Evolutionary conservation across 2,797 vertebrate species (phyloP).

Genomic region (Coilia nasus): DNA sequence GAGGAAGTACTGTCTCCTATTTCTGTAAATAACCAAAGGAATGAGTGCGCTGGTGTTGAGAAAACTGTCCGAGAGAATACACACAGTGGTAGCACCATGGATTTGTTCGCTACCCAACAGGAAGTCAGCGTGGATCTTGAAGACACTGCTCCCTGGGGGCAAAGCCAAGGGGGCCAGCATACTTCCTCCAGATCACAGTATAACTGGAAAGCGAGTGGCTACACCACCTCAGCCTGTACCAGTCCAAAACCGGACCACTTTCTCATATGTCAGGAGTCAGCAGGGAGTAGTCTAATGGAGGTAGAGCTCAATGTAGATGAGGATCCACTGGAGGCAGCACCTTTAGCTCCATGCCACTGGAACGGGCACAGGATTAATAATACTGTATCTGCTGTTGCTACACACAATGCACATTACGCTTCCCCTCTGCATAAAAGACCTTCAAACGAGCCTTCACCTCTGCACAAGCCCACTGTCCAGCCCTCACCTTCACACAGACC

Average conservation of each 20-base stretch:
- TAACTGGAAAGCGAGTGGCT: slow-evolving; percentile 38
- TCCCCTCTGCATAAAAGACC: slow-evolving; percentile 36
- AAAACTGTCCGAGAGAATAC: slow-evolving; percentile 46
- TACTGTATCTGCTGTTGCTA: slow-evolving; percentile 23
- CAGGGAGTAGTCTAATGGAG: slow-evolving; percentile 78
- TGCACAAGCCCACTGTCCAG: slow-evolving; percentile 53
- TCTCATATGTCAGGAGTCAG: slow-evolving; percentile 65
- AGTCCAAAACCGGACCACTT: slow-evolving; percentile 52
- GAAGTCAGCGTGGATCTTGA: slow-evolving; percentile 20
- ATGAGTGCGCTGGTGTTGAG: slow-evolving; percentile 58
- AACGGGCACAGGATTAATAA: slow-evolving; percentile 56
- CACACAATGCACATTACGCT: slow-evolving; percentile 22
- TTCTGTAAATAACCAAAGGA: slow-evolving; percentile 65
- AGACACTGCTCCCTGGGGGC: slow-evolving; percentile 28
- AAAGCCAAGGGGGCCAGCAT: slow-evolving; percentile 28
- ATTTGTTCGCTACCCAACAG: slow-evolving; percentile 61
- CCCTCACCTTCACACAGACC: slow-evolving; percentile 53
- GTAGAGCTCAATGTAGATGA: slow-evolving; percentile 82
- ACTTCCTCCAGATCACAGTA: slow-evolving; percentile 5
- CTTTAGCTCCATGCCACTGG: slow-evolving; percentile 54
- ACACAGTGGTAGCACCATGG: slow-evolving; percentile 46
- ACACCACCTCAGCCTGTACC: slow-evolving; percentile 56
- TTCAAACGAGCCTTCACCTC: slow-evolving; percentile 44
- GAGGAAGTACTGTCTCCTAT: slow-evolving; percentile 76
- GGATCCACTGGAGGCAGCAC: slow-evolving; percentile 69